Evolutionary conservation across 2,113 vertebrate species (phyloP), one percentile per base, ranked within the genome.

Genomic region (Cinclus mexicanus): DNA sequence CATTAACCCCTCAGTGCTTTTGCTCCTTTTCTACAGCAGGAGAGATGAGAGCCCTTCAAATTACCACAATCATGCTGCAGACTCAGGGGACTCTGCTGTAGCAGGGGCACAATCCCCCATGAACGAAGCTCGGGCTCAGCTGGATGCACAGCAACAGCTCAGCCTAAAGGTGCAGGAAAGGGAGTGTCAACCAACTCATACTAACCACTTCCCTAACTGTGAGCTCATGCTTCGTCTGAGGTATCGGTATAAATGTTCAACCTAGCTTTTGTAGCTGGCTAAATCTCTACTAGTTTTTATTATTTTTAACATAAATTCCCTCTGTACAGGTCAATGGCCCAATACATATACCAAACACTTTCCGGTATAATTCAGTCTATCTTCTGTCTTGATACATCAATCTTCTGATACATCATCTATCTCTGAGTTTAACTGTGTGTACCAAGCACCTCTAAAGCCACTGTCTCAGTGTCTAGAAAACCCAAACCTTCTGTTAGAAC

Each of bases 1-100:
- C 11, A 23, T 28, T 53, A 69, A 69, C 19, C 8, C 53, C 31
- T 57, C 31, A 26, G 19, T 52, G 70, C 26, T 90, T 92, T 57
- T 12, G 4, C 3, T 81, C 17, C 25, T 65, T 49, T 86, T 72
- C 33, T 74, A 37, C 14, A 50, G 83, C 87, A 72, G 28, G 28
- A 41, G 39, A 61, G 52, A 31, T 19, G 42, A 25, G 71, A 76
- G 23, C 49, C 35, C 37, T 57, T 44, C 4, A 4, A 80, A 42
- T 9, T 50, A 44, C 15, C 8, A 7, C 0, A 61, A 39, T 12
- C 8, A 9, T 0, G 0, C 25, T 72, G 64, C 46, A 37, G 61
- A n/a, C 31, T 9, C 25, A 37, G 37, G 29, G 21, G 46, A 55
- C 11, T 24, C 24, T 0, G 1, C 8, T 12, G 13, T 11, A n/a